A percentile compares a stretch with the other conserved stretches of the same genome.
Evolutionary conservation across 2,888 invertebrate genomes (phyloP).

Genomic region (Mycogona germanica): DNA sequence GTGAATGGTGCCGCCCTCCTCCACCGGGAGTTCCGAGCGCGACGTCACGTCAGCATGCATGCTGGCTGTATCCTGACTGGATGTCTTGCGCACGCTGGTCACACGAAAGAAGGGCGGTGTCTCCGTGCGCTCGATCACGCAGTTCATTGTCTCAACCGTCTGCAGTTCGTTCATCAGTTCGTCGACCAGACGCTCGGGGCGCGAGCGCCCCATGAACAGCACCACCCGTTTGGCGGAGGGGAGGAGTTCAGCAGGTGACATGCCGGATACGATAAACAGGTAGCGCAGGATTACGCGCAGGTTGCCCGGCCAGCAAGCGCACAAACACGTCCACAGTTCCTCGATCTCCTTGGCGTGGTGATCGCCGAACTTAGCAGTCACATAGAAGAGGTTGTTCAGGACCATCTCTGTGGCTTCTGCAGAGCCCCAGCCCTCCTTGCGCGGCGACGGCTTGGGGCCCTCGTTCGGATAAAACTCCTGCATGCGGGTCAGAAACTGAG

Average conservation of each 20-base stretch:
- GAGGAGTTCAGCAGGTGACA: conserved; percentile 90
- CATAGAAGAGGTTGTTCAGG: conserved; percentile 94
- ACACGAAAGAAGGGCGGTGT: conserved; percentile 96
- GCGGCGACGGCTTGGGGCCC: conserved; percentile 45
- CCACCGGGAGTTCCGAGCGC: conserved; percentile 52
- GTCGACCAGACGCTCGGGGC: conserved; percentile 83
- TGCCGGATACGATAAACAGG: conserved; percentile 88
- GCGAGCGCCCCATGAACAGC: conserved; percentile 78
- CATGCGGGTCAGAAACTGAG: conserved; percentile 30
- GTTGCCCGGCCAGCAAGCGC: conserved; percentile 94
- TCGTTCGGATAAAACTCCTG: conserved; percentile 45
- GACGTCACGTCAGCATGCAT: conserved; percentile 26
- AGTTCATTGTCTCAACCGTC: conserved; percentile 91
- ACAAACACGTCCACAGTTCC: conserved; percentile 90
- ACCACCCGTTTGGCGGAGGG: conserved; percentile 91
- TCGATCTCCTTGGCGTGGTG: conserved; percentile 92
- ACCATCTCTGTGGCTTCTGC: conserved; percentile 99
- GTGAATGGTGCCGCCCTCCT: conserved; percentile 93
- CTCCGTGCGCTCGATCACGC: conserved; percentile 91
- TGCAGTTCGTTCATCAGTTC: conserved; percentile 96
- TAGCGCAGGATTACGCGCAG: conserved; percentile 92
- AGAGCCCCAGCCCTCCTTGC: conserved; percentile 93
- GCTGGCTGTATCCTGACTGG: conserved; percentile 50
- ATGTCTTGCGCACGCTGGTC: conserved; percentile 69
- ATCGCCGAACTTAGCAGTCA: conserved; percentile 93